Conservation (phyloP, 1,140 invertebrate genomes). For the Nixonia krombeini region DNA sequence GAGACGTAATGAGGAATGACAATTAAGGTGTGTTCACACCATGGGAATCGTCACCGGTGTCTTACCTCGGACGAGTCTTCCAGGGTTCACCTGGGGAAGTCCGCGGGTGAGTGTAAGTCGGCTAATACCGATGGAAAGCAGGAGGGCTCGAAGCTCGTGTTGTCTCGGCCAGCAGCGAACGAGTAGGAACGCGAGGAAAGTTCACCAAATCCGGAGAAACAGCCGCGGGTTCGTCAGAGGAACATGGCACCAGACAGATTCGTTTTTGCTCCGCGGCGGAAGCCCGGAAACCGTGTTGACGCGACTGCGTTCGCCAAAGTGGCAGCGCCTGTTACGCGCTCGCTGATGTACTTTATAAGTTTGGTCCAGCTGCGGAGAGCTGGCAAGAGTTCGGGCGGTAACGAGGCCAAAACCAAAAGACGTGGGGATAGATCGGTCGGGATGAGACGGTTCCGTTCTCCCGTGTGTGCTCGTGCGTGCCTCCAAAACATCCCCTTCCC, state of each 20-base stretch:
- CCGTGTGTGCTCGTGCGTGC: slow-evolving; percentile 39
- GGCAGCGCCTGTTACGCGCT: slow-evolving; percentile 57
- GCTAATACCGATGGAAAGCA: slow-evolving; percentile 2
- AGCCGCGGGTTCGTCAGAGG: slow-evolving; percentile 11
- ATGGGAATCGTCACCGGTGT: too few species aligned
- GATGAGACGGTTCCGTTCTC: slow-evolving; percentile 46
- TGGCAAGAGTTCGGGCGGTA: slow-evolving; percentile 46
- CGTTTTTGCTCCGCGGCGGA: slow-evolving; percentile 40
- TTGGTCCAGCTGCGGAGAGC: slow-evolving; percentile 52
- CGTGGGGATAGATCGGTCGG: slow-evolving; percentile 56
- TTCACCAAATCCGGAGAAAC: background rate
- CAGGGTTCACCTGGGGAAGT: background rate
- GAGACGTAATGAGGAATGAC: too few species aligned
- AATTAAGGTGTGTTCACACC: too few species aligned
- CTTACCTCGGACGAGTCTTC: slow-evolving; percentile 4
- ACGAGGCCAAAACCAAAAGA: slow-evolving; percentile 62
- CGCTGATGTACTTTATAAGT: slow-evolving; percentile 66
- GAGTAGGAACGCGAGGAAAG: background rate
- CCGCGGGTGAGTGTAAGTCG: background rate
- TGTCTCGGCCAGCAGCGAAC: background rate
- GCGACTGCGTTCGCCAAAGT: slow-evolving; percentile 56
- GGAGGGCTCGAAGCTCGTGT: background rate
- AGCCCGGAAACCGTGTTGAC: slow-evolving; percentile 33
- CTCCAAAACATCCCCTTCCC: slow-evolving; percentile 34
- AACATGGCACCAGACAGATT: slow-evolving; percentile 36